Evolutionary conservation across 1,140 invertebrate species (phyloP).

Genomic region (Neodiprion pinetum): DNA sequence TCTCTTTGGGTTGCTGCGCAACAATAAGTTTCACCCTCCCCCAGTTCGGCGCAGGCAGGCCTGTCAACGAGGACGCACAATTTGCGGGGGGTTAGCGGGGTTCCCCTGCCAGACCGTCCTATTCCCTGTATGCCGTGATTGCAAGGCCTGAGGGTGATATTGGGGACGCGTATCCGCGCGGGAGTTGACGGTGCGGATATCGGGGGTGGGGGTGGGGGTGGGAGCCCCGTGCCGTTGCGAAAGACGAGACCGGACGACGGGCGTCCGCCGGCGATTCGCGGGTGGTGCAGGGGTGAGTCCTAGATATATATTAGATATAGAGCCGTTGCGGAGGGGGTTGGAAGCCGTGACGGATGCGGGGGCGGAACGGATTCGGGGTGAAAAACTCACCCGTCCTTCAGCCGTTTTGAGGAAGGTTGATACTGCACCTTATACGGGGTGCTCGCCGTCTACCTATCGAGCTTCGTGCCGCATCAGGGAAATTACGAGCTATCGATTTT

Average conservation of each 20-base stretch:
- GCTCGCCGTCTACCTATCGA: not conserved
- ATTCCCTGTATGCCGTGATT: constrained; percentile 58
- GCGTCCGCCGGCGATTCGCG: not conserved
- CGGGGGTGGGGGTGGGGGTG: not conserved
- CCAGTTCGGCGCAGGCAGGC: constrained; percentile 44
- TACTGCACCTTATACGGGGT: not conserved
- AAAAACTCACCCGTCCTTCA: not conserved
- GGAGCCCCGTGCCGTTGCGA: not conserved
- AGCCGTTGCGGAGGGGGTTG: not conserved
- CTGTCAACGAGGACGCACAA: constrained; percentile 56
- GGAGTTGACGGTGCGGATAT: constrained; percentile 14
- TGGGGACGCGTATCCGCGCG: constrained; percentile 47
- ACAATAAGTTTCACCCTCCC: constrained; percentile 53
- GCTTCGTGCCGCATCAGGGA: not conserved
- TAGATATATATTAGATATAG: constrained; percentile 2
- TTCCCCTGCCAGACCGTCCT: constrained; percentile 42
- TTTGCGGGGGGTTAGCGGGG: constrained; percentile 49
- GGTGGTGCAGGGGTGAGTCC: not conserved
- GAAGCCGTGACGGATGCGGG: not conserved
- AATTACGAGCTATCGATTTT: not conserved
- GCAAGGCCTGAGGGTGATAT: constrained; percentile 55
- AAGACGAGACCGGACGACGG: constrained; percentile 3
- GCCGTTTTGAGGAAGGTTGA: not conserved
- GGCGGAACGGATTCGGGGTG: not conserved
- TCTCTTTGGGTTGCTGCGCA: constrained; percentile 55